Base-by-base conservation (phyloP, 2,797 vertebrate species). In the Karalla daura region DNA sequence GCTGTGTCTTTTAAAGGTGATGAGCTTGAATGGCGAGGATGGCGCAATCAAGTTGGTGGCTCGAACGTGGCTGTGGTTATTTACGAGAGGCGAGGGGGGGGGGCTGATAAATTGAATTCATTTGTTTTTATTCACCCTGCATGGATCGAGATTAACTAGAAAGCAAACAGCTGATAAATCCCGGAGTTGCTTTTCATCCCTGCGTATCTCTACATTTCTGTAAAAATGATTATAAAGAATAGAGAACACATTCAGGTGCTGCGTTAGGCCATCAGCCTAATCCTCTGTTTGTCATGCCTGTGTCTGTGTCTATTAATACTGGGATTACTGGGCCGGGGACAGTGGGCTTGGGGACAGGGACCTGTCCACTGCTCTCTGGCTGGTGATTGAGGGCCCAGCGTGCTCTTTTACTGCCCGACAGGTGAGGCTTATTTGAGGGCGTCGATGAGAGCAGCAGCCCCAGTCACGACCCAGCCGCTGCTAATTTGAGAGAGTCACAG, bases 351-450 rank as follows among this genome's bases (percentile, higher is more conserved):
- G 27, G 54, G 70, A 69, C 71, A 65, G 49, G 10, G 51, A 71
- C 80, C 69, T 69, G 81, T 86, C 74, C 60, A 18, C 65, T 40
- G 73, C 67, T 78, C 65, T 20, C 68, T 69, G 1, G 40, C 47
- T 20, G 11, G 21, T 86, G 87, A 90, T 89, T 89, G 82, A 91
- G 84, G 76, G 55, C 46, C 56, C 64, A 20, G 50, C 14, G 2
- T 80, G 79, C 63, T 80, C 70, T 84, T 92, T 89, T 83, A 88
- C 68, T 63, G 70, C 61, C 75, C 32, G 70, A 88, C 88, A 91
- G 88, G 88, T 90, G 90, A 88, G 65, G 86, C 76, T 83, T 83
- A 85, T 89, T 89, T 86, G 83, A 84, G 70, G 80, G 70, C 79
- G 74, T 76, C 20, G 44, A 56, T 60, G 74, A 80, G 83, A 83